Base-by-base conservation (phyloP, 1,140 invertebrate genomes). In the Halotydeus destructor region DNA sequence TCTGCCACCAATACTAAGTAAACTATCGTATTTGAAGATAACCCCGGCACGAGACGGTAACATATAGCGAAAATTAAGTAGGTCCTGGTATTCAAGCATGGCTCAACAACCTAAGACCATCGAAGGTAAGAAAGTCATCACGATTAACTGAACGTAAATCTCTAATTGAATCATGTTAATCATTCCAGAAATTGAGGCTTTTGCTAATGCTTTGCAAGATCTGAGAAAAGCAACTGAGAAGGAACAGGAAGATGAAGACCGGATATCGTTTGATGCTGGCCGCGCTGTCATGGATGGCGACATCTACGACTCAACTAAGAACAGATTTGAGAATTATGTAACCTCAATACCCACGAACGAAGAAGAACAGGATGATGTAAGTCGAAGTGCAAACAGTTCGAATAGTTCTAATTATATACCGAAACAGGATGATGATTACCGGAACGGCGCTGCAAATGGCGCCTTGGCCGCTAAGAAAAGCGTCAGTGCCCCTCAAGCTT, bases 281-380 rank as follows among this genome's bases (percentile, higher is more conserved):
- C 33, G 38, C 16, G 32, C 74, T 53, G 91, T 60, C 46, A 63
- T 82, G 65, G 88, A 96, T 62, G 75, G 72, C 55, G 85, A 93
- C 51, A 85, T 94, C 50, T 94, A 93, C 61, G 83, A 84, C 56
- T 75, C 69, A 38, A 46, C 21, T 9, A 66, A 67, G 4, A 73
- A 72, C 18, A 81, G 83, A 58, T 93, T 78, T 64, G 82, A 83
- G 57, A 84, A 83, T 26, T 94, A 93, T 65, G 82, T 86, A 30
- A 88, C 83, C 42, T 93, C 86, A 1, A 94, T 94, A 64, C 84
- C 84, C 40, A 76, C 84, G 0, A 89, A 85, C 64, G 82, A 85
- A 63, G 80, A 85, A 60, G 68, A 69, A 27, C 53, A 55, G 25
- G 45, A 42, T 32, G 83, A 88, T 60, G 74, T 75, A 62, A 65